Evolutionary conservation across 1,140 invertebrate genomes (phyloP).

Genomic region (Scylla paramamosain): DNA sequence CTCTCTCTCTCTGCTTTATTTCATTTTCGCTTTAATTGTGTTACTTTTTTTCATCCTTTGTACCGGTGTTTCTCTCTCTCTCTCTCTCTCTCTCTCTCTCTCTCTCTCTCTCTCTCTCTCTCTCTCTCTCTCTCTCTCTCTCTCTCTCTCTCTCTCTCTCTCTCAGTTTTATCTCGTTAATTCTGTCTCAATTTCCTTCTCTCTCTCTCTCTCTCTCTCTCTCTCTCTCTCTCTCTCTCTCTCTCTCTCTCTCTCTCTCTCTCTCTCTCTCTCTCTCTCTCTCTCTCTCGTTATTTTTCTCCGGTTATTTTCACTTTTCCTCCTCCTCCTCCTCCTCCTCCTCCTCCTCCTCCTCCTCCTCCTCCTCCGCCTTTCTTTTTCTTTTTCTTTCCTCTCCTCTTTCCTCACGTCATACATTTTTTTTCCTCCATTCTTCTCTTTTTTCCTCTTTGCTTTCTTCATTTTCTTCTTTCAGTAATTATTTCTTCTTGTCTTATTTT

Average conservation of each 20-base stretch:
- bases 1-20: not conserved
- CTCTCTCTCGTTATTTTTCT: not conserved
- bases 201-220: no score
- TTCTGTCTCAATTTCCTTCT: no score
- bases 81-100: not conserved
- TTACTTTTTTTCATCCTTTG: not conserved
- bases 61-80: not conserved
- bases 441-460: not conserved
- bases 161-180: not conserved
- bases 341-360: not conserved
- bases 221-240: constrained; percentile 4
- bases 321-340: not conserved
- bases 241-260: constrained; percentile 1
- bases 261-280: not conserved
- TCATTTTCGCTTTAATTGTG: not conserved
- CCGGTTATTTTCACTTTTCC: not conserved
- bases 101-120: constrained; percentile 1
- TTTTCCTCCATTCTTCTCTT: not conserved
- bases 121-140: not conserved
- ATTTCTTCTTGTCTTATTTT: not conserved
- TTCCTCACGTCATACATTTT: not conserved
- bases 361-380: not conserved
- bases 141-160: not conserved
- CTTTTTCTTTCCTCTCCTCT: not conserved
- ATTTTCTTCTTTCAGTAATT: not conserved